These are phyloP conservation scores for Scaptodrosophila lebanonensis DNA, from an alignment of 1,140 invertebrate species.

Conservation along the genomic window DNA sequence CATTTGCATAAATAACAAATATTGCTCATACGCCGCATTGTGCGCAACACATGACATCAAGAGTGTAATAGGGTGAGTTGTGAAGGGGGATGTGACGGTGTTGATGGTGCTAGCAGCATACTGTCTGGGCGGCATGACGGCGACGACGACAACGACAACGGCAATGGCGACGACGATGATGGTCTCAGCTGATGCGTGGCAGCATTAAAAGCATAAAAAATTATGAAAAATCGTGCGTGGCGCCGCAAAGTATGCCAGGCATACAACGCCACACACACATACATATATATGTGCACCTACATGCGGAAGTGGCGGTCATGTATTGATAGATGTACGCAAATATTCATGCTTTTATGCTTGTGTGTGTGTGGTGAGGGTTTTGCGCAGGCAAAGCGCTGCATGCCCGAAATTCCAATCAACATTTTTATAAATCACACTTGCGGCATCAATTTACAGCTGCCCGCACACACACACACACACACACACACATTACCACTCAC, in stretches of 20 bases:
- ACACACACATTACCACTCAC: neutral
- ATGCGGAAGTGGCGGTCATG: too few relatives aligned
- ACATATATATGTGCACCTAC: too few relatives aligned
- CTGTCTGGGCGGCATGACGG: too few relatives aligned
- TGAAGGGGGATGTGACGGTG: too few relatives aligned
- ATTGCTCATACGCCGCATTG: slow-evolving; percentile 69
- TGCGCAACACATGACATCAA: slow-evolving; percentile 48
- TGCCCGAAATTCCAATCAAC: slow-evolving; percentile 51
- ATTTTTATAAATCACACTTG: slow-evolving; percentile 58
- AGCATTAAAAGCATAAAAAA: slow-evolving; percentile 55
- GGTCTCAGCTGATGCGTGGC: slow-evolving; percentile 27
- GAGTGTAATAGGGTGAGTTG: too few relatives aligned
- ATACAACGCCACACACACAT: slow-evolving; percentile 44
- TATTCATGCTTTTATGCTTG: too few relatives aligned
- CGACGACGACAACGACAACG: too few relatives aligned
- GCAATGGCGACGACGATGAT: too few relatives aligned
- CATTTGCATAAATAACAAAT: slow-evolving; percentile 74
- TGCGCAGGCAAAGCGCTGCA: too few relatives aligned
- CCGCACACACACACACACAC: slow-evolving; percentile 16
- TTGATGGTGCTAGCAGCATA: too few relatives aligned
- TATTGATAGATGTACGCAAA: too few relatives aligned
- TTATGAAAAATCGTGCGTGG: slow-evolving; percentile 69
- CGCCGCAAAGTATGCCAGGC: slow-evolving; percentile 40
- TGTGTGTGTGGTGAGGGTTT: too few relatives aligned
- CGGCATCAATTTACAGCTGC: slow-evolving; percentile 51